Evolutionary conservation across 1,140 invertebrate genomes (phyloP).

Genomic region (Temnothorax curvispinosus): DNA sequence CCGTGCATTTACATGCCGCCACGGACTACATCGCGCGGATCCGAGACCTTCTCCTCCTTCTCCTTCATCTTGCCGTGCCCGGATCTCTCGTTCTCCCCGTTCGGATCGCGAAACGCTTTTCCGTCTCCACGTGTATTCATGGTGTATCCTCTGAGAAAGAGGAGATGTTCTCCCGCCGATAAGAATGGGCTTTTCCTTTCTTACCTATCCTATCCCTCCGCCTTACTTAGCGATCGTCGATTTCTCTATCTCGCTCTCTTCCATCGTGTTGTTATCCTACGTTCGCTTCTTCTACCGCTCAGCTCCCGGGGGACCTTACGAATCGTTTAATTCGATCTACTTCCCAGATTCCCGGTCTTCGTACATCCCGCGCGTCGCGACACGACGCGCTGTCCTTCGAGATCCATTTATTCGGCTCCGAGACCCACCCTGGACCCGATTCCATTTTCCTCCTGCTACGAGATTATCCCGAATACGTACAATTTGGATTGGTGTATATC

Average conservation of each 20-base stretch:
- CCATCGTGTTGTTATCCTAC: not conserved
- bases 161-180: slow-evolving; percentile 50
- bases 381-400: slow-evolving; percentile 43
- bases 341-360: not conserved
- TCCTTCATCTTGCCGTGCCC: not conserved
- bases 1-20: slow-evolving; percentile 70
- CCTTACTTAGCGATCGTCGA: not conserved
- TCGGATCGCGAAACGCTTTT: slow-evolving; percentile 49
- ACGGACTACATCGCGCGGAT: slow-evolving; percentile 3
- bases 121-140: slow-evolving; percentile 37
- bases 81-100: slow-evolving; percentile 19
- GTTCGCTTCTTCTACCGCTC: not conserved
- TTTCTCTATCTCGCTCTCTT: not conserved
- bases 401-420: slow-evolving; percentile 67
- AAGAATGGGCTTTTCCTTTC: slow-evolving; percentile 51
- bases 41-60: not conserved
- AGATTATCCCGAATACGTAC: slow-evolving; percentile 57
- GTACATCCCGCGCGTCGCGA: slow-evolving; percentile 13
- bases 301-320: slow-evolving; percentile 38
- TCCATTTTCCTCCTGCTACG: slow-evolving; percentile 55
- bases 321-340: slow-evolving; percentile 71
- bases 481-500: slow-evolving; percentile 26
- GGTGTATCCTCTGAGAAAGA: slow-evolving; percentile 36
- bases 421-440: slow-evolving; percentile 33
- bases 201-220: not conserved